Evolutionary conservation across 2,888 invertebrate genomes (phyloP).

Genomic region (Eupeodes luniger): DNA sequence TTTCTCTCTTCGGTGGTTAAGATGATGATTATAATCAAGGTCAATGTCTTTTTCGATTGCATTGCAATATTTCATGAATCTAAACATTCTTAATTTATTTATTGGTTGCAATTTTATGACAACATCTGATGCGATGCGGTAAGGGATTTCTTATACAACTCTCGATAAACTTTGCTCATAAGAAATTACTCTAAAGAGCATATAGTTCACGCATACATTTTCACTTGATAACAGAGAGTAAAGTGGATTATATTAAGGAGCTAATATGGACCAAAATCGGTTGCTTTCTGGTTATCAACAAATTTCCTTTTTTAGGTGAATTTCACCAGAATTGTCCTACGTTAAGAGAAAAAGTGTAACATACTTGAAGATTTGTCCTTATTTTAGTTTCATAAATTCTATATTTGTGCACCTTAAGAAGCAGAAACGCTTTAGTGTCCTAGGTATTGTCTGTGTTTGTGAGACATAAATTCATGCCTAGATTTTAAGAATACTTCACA

Average conservation of each 20-base stretch:
- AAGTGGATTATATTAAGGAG: neutral
- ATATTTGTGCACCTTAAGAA: too few relatives aligned
- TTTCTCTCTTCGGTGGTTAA: constrained; percentile 17
- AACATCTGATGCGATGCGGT: neutral
- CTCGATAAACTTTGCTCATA: neutral
- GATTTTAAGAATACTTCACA: too few relatives aligned
- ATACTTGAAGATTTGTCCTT: too few relatives aligned
- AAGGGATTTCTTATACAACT: too few relatives aligned
- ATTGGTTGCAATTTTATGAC: neutral
- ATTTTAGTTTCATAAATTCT: too few relatives aligned
- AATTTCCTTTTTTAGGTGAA: neutral
- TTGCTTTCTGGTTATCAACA: neutral
- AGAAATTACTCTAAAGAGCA: neutral
- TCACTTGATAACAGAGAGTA: neutral
- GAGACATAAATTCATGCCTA: too few relatives aligned
- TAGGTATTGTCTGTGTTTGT: too few relatives aligned
- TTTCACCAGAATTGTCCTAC: neutral
- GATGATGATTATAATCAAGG: constrained; percentile 49
- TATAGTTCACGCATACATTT: neutral
- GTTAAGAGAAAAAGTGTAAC: too few relatives aligned
- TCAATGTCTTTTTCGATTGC: constrained; percentile 64
- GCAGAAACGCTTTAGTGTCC: too few relatives aligned
- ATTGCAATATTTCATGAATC: constrained; percentile 45
- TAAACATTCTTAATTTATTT: constrained; percentile 53
- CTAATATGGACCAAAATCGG: neutral